Evolutionary conservation across 2,888 invertebrate species (phyloP), one percentile per base, ranked within the genome.

Genomic region (Onchidella celtica): DNA sequence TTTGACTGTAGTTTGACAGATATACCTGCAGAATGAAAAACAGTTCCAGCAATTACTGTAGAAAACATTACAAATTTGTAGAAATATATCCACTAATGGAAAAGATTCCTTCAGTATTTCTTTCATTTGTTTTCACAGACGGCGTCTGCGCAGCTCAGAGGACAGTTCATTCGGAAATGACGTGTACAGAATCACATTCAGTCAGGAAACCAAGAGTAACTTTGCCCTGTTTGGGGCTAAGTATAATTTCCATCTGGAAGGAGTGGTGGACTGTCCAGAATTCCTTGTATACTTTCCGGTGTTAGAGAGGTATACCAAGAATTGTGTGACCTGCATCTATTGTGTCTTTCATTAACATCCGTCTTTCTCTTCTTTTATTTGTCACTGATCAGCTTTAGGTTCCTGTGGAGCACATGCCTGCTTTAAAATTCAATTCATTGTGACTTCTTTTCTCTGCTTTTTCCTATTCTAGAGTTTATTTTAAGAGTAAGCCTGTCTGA

Each of bases 171-270:
- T 93, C 89, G 94, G 94, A 27, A 95, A 94, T 89, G 94, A 94
- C 27, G 93, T 95, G n/a, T 94, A 94, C 88, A 90, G 89, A 47
- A 92, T 95, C 27, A 92, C 90, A 21, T 95, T 94, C 87, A 83
- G 88, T 40, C 74, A 88, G 0, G 86, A 89, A 2, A 88, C 90
- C 79, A 91, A 91, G 74, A 88, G 90, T 1, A 87, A 90, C 57
- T 91, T 94, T 88, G 97, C 98, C 0, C 93, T 99, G 29, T 99
- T 99, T 94, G 99, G 99, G 61, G 98, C 97, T 29, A 97, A 97
- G 92, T 99, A 99, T 94, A 96, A 98, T 93, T 99, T 99, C 93
- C 96, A 97, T 90, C 94, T 99, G 87, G 98, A 99, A 91, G 98
- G 97, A 57, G 98, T 98, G 9, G 99, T 99, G 0, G 96, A 99